These are phyloP conservation scores for Xanthorhoe designata DNA, from an alignment of 2,888 invertebrate species.

Conservation along the genomic window DNA sequence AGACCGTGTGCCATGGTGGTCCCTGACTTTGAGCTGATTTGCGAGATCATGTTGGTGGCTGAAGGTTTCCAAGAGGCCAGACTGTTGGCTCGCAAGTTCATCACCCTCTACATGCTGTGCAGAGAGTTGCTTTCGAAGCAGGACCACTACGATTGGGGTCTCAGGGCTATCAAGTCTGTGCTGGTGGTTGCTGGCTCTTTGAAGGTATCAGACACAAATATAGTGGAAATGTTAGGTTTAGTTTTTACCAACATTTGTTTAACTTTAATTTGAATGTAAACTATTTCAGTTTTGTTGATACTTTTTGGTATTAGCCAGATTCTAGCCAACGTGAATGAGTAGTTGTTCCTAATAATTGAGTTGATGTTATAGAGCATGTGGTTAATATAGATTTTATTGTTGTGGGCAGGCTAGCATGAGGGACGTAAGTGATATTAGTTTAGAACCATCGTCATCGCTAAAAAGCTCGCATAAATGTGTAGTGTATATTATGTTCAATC, in stretches of 20 bases:
- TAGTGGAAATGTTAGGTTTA: neutral
- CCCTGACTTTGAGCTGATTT: conserved; percentile 97
- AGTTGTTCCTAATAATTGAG: neutral
- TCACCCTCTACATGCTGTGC: conserved; percentile 96
- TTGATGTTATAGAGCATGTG: conserved; percentile 22
- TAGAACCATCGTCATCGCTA: conserved; percentile 7
- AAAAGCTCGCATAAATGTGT: neutral
- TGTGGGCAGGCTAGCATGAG: conserved; percentile 30
- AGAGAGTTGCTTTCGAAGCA: conserved; percentile 95
- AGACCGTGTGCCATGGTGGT: conserved; percentile 99
- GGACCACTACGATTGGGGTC: conserved; percentile 98
- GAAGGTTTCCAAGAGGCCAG: conserved; percentile 98
- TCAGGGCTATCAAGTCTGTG: conserved; percentile 97
- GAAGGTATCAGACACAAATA: conserved; percentile 82
- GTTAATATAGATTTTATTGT: conserved; percentile 23
- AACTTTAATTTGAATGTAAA: no score
- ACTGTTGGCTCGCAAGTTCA: conserved; percentile 95
- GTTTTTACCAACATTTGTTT: neutral
- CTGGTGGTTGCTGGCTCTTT: conserved; percentile 96
- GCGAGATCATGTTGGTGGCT: conserved; percentile 98
- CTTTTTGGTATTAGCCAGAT: neutral
- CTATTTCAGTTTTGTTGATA: neutral
- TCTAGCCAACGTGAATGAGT: neutral
- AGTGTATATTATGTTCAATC: no score
- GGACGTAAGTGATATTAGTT: conserved; percentile 24